These are phyloP conservation scores for Diachrysia chrysitis DNA, from an alignment of 2,888 invertebrate genomes.

Conservation along the genomic window DNA sequence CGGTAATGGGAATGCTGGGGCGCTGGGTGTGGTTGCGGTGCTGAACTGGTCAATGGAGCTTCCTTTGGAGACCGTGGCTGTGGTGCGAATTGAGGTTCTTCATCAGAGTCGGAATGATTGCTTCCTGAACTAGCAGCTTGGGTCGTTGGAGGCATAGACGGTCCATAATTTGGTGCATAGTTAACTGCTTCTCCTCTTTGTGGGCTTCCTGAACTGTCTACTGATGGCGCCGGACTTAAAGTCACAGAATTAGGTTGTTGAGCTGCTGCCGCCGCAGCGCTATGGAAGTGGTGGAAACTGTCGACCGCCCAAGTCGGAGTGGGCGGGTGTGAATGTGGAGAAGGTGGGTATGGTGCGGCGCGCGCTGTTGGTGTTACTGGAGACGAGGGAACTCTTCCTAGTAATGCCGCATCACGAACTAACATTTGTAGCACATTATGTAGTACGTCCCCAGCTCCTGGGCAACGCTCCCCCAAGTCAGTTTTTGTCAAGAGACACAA, in stretches of 20 bases:
- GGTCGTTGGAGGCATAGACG: conserved; percentile 77
- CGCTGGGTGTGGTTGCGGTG: conserved; percentile 78
- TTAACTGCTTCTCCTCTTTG: conserved; percentile 91
- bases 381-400: conserved; percentile 94
- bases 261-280: conserved; percentile 89
- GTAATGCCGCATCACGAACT: conserved; percentile 93
- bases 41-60: conserved; percentile 76
- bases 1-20: conserved; percentile 84
- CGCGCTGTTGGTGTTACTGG: conserved; percentile 95
- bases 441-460: conserved; percentile 97
- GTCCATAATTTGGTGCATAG: conserved; percentile 80
- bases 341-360: conserved; percentile 91
- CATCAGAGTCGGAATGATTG: conserved; percentile 95
- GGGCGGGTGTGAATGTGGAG: conserved; percentile 94
- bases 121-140: conserved; percentile 91
- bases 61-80: conserved; percentile 91
- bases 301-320: conserved; percentile 93
- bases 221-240: conserved; percentile 96
- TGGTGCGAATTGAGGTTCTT: conserved; percentile 90
- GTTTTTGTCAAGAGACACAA: conserved; percentile 96
- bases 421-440: conserved; percentile 97
- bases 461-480: conserved; percentile 97
- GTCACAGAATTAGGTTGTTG: conserved; percentile 97
- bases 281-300: conserved; percentile 90
- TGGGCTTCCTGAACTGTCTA: conserved; percentile 96